phyloP scores from a whole-genome alignment of 1,140 invertebrate species.

The Drosophila quadrilineata region DNA sequence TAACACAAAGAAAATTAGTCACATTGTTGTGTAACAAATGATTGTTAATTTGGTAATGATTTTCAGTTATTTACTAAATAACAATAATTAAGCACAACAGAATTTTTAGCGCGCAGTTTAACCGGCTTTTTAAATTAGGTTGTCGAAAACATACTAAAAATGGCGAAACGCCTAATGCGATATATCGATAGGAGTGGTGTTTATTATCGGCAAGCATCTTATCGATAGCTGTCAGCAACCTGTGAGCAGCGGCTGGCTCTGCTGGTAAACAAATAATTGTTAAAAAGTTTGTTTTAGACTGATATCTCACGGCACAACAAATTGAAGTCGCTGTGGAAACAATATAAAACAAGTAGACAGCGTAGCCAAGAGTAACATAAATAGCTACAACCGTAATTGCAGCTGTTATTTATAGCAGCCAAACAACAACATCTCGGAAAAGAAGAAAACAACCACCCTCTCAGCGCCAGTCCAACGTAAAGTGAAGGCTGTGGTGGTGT shows the following conservation, averaged over 20 bases:
- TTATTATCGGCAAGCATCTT: neutral
- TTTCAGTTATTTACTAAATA: too few relatives aligned
- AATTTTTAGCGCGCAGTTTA: too few relatives aligned
- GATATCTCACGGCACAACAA: neutral
- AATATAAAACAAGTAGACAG: constrained; percentile 21
- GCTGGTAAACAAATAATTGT: constrained; percentile 42
- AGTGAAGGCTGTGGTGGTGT: constrained; percentile 5
- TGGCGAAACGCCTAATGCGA: neutral
- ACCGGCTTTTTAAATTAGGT: neutral
- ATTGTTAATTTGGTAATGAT: too few relatives aligned
- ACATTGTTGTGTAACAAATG: too few relatives aligned
- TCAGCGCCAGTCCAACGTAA: neutral
- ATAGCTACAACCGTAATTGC: constrained; percentile 22
- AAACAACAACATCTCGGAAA: constrained; percentile 42
- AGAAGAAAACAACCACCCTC: constrained; percentile 1
- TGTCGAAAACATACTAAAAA: constrained; percentile 8
- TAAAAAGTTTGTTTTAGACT: constrained; percentile 19
- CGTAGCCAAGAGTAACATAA: constrained; percentile 28
- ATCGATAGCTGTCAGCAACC: constrained; percentile 34
- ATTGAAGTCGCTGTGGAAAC: neutral
- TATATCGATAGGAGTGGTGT: neutral
- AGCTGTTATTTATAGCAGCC: constrained; percentile 57
- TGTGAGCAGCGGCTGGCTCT: constrained; percentile 22
- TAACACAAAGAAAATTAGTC: neutral
- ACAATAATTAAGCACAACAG: too few relatives aligned